Evolutionary conservation across 2,113 vertebrate genomes (phyloP), one percentile per base, ranked within the genome.

Genomic region (Agapornis roseicollis): DNA sequence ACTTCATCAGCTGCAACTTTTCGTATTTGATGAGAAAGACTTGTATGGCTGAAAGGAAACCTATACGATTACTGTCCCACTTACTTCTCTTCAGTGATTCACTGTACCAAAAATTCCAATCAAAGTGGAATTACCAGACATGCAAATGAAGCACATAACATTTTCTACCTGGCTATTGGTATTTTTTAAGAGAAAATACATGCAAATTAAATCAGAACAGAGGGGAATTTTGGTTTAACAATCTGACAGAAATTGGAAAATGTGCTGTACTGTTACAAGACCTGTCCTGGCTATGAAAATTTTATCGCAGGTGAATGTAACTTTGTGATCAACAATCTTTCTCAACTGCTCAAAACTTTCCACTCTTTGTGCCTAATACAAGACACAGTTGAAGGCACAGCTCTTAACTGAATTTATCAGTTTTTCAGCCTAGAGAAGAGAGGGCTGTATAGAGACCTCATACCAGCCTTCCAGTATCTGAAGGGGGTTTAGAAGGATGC

Each of bases 151-250:
- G 80, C 49, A 88, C 17, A 78, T 10, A 87, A 39, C 20, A 69
- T 89, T 81, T 85, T 42, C 73, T 60, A 84, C n/a, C 46, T 39
- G 60, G 79, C 46, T 93, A 55, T 55, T 80, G 61, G 31, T 61
- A 78, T 68, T 81, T 86, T 72, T 72, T 33, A 91, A 92, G 63
- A 88, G 20, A 92, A 95, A 93, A 96, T 42, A 71, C 46, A 76
- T 64, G 33, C 73, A 91, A 89, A 90, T 89, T 31, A 80, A 84
- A 60, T 73, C 44, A 89, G 27, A 94, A 60, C 29, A 93, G 31
- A 88, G 76, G 33, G 82, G 52, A 80, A 90, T n/a, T 84, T 83
- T 85, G n/a, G 49, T 83, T 47, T 64, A 94, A 78, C 50, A 78
- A 65, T 77, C 55, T 80, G 69, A 55, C 14, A 93, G 64, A 86